These are phyloP conservation scores for Trichacis sp. DNA, from an alignment of 2,888 invertebrate species.

Conservation along the genomic window DNA sequence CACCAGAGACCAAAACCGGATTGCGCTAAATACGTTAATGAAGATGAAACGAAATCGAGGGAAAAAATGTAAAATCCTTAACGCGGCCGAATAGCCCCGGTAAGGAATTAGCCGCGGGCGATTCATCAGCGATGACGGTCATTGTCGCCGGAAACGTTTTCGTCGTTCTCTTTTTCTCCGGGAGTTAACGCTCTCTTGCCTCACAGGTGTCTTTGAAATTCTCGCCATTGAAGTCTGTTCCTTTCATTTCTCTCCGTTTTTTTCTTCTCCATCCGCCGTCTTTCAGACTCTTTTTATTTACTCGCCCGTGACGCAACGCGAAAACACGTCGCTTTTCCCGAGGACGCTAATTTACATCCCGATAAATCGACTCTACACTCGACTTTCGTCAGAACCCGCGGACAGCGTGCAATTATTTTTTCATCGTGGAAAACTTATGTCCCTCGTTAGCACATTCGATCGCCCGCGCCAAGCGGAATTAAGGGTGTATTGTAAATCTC, in stretches of 20 bases:
- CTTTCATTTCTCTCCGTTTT: neutral
- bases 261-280: neutral
- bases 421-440: neutral
- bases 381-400: neutral
- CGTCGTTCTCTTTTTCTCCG: neutral
- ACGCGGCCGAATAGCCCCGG: neutral
- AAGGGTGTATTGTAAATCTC: too few species aligned
- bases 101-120: neutral
- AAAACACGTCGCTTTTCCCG: neutral
- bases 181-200: neutral
- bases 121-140: neutral
- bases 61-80: neutral
- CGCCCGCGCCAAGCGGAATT: constrained; percentile 20
- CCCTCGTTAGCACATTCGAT: constrained; percentile 21
- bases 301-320: neutral
- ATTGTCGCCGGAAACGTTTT: constrained; percentile 3
- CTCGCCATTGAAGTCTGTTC: neutral
- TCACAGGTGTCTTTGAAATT: neutral
- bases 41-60: too few species aligned
- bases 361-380: neutral
- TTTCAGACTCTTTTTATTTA: neutral
- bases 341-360: neutral
- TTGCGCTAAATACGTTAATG: too few species aligned
- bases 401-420: constrained; percentile 13
- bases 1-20: too few species aligned